A percentile compares a stretch with the other conserved stretches of the same genome.
phyloP scores from a whole-genome alignment of 2,888 invertebrate genomes.

The Apamea anceps region DNA sequence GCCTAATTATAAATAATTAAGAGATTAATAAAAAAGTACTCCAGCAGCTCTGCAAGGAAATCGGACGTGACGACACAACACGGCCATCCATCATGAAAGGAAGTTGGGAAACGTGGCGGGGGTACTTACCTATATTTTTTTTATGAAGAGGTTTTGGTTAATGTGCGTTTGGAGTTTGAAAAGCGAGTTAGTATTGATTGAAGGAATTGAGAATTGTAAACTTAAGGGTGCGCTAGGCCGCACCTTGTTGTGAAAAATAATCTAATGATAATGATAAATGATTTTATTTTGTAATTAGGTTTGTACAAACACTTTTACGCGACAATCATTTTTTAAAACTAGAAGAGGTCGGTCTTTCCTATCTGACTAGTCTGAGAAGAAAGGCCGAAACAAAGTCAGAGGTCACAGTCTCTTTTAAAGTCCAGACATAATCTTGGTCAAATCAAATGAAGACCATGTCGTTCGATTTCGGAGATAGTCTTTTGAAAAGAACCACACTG shows the following conservation, averaged over 20 bases:
- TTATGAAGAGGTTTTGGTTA: neutral
- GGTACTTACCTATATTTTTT: neutral
- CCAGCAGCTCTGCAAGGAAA: constrained; percentile 11
- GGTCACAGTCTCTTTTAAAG: too few relatives aligned
- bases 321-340: too few relatives aligned
- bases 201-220: neutral
- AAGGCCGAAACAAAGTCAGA: too few relatives aligned
- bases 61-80: constrained; percentile 33
- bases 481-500: too few relatives aligned
- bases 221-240: neutral
- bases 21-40: constrained; percentile 28
- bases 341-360: too few relatives aligned
- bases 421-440: too few relatives aligned
- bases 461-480: too few relatives aligned
- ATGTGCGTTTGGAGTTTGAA: neutral
- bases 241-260: neutral
- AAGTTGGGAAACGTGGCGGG: neutral
- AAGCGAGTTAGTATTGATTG: neutral
- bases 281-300: too few relatives aligned
- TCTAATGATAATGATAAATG: neutral
- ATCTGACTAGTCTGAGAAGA: too few relatives aligned
- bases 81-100: constrained; percentile 16
- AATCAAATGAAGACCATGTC: too few relatives aligned
- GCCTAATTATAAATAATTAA: constrained; percentile 50
- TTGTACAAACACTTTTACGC: too few relatives aligned